Percentiles rank a stretch among this genome's conserved stretches.
phyloP scores from a whole-genome alignment of 2,113 vertebrate genomes.

The Antigone vipio region DNA sequence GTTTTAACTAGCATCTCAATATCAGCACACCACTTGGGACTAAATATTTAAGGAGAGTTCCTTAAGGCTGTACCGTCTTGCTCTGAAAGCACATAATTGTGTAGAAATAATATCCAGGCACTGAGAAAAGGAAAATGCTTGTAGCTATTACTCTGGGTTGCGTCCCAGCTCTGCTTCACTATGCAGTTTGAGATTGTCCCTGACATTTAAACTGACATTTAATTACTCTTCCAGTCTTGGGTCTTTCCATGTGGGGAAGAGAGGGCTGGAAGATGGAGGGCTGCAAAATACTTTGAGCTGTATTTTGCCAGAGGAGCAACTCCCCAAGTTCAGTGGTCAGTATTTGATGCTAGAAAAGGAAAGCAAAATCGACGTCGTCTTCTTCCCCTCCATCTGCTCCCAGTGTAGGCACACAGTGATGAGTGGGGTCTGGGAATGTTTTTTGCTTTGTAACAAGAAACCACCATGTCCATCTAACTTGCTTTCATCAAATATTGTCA shows the following conservation, averaged over 20 bases:
- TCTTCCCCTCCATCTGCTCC: neutral
- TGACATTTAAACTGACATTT: neutral
- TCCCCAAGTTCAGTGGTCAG: neutral
- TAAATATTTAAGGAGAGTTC: neutral
- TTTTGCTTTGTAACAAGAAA: neutral
- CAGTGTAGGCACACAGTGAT: accelerated
- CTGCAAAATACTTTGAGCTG: neutral
- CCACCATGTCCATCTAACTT: neutral
- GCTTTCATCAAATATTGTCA: neutral
- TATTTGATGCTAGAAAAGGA: neutral
- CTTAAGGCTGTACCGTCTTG: neutral
- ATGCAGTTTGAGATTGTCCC: neutral
- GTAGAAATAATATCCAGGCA: neutral
- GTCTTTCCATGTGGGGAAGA: neutral
- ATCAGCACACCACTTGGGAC: neutral
- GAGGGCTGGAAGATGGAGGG: neutral
- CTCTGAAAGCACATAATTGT: neutral
- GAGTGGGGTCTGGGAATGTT: neutral
- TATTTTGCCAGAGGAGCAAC: neutral
- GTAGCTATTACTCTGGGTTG: neutral
- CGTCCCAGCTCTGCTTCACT: neutral
- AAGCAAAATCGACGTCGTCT: neutral
- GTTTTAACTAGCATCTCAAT: neutral
- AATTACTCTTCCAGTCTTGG: neutral
- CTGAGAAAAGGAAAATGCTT: neutral